Evolutionary conservation across 1,140 invertebrate species (phyloP), one percentile per base, ranked within the genome.

Genomic region (Melipona quadrifasciata): DNA sequence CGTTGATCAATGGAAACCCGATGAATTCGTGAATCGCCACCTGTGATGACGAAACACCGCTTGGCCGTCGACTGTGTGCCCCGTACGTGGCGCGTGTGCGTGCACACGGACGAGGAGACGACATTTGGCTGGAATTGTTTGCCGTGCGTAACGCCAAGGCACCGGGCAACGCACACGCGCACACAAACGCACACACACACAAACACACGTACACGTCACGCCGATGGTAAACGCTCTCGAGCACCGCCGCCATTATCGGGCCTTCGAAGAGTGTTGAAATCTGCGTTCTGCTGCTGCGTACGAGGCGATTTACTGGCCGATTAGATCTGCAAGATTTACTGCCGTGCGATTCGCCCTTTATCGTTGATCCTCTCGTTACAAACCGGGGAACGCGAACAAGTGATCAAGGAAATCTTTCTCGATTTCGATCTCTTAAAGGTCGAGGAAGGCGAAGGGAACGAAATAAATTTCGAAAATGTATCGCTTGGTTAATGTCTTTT

Each of bases 21-120:
- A 85, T 81, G 83, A 85, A 85, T 84, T 80, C 77, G 57, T 80
- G 70, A 80, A 84, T 85, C 83, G 83, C 70, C 78, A 73, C 83
- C 83, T 80, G 83, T 81, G 71, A 81, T 85, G 78, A 73, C 83
- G 78, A 67, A 80, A 81, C 83, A 68, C 58, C 61, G 17, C 57
- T 34, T 14, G 19, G n/a, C 34, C 57, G 67, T 83, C 64, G 51
- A n/a, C 53, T 53, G 31, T 39, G 16, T 16, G 58, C 21, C 1
- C n/a, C 27, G 19, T 34, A 24, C 64, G 34, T 84, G 58, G 68
- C 79, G 58, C n/a, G 75, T 64, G 64, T n/a, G 51, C 72, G 17
- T 65, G 39, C 39, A 53, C 51, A 65, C n/a, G 16, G 12, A 55
- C 55, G 73, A 65, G 55, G 5, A 78, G 51, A 78, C 82, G 68